Conservation (phyloP, 2,888 invertebrate genomes). For the Helicoverpa assulta region DNA sequence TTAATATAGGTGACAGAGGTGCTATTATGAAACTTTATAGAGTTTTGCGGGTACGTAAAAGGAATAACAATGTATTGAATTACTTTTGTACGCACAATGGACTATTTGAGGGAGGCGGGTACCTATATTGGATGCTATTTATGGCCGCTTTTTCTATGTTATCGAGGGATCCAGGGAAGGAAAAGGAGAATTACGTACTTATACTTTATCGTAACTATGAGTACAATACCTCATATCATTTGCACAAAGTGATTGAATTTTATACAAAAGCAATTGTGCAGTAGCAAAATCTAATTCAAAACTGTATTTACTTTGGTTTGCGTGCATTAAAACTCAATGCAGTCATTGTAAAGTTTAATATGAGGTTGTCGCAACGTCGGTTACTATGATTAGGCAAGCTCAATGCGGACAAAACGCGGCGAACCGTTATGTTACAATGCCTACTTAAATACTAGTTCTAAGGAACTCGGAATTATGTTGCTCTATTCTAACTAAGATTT, state of each 20-base stretch:
- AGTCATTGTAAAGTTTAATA: constrained; percentile 18
- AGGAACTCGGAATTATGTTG: constrained; percentile 30
- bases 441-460: constrained; percentile 44
- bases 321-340: constrained; percentile 16
- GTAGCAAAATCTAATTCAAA: neutral
- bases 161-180: constrained; percentile 48
- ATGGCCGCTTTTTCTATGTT: constrained; percentile 59
- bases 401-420: constrained; percentile 24
- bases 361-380: constrained; percentile 27
- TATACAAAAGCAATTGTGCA: neutral
- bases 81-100: constrained; percentile 61
- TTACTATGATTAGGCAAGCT: constrained; percentile 23
- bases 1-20: constrained; percentile 65
- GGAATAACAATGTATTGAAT: constrained; percentile 68
- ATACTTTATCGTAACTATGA: constrained; percentile 43
- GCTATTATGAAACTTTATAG: constrained; percentile 71
- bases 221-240: constrained; percentile 23
- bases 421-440: constrained; percentile 19
- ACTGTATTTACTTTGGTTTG: constrained; percentile 9
- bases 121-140: constrained; percentile 59
- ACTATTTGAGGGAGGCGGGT: constrained; percentile 54
- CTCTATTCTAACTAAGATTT: constrained; percentile 45
- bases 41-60: constrained; percentile 60
- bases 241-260: constrained; percentile 1
- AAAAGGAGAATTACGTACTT: constrained; percentile 46